Conservation (phyloP, 2,888 invertebrate genomes). For the Dynastes hyllus region DNA sequence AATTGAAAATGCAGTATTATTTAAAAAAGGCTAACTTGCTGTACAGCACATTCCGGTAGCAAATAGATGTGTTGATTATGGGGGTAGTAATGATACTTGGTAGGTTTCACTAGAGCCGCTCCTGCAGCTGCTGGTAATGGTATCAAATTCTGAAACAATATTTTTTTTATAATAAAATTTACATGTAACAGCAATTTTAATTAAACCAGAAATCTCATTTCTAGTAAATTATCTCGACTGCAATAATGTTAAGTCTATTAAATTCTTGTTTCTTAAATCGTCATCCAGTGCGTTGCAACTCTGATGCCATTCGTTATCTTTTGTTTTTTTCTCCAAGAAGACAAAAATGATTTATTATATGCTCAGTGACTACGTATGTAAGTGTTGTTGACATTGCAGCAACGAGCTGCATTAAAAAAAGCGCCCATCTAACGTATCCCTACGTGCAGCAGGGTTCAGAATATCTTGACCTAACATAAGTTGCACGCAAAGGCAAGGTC, state of each 20-base stretch:
- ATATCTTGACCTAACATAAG: constrained; percentile 46
- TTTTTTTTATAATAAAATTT: background rate
- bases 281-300: too few relatives aligned
- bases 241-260: background rate
- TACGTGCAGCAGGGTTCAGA: constrained; percentile 17
- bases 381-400: constrained; percentile 31
- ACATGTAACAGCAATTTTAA: background rate
- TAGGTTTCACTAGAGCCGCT: constrained; percentile 86
- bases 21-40: constrained; percentile 77
- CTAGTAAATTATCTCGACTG: constrained; percentile 3
- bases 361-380: background rate
- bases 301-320: too few relatives aligned
- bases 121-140: constrained; percentile 80
- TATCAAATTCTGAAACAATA: constrained; percentile 77
- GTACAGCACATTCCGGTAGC: constrained; percentile 94
- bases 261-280: too few relatives aligned
- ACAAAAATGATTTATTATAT: constrained; percentile 27
- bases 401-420: background rate
- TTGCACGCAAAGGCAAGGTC: constrained; percentile 48
- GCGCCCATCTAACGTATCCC: background rate
- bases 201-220: background rate
- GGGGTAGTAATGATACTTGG: constrained; percentile 95
- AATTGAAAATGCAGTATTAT: too few relatives aligned
- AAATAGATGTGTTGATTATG: constrained; percentile 95
- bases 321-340: too few relatives aligned